Conservation (phyloP, 2,113 vertebrate species). For the Pitta sordida region DNA sequence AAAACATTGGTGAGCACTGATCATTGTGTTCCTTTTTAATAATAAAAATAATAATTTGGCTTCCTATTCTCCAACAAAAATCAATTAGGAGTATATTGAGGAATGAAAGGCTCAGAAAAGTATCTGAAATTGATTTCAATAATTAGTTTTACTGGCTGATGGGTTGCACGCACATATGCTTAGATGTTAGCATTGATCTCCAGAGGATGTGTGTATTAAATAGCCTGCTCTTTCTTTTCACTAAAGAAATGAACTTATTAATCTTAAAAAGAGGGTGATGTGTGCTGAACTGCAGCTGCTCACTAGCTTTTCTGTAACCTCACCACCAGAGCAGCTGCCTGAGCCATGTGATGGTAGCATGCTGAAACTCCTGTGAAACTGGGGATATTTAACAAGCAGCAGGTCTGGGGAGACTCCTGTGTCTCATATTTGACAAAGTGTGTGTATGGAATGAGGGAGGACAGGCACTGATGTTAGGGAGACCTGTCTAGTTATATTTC, state of each 20-base stretch:
- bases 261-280: slow-evolving; percentile 21
- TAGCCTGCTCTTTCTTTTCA: slow-evolving; percentile 10
- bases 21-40: slow-evolving; percentile 11
- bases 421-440: neutral
- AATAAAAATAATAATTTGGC: slow-evolving; percentile 50
- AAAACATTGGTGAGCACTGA: slow-evolving; percentile 2
- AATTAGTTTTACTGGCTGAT: slow-evolving; percentile 63
- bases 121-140: slow-evolving; percentile 61
- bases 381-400: neutral
- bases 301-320: neutral
- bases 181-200: slow-evolving; percentile 44
- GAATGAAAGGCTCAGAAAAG: slow-evolving; percentile 56
- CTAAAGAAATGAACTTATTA: slow-evolving; percentile 21
- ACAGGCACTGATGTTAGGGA: neutral
- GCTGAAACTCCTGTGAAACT: neutral
- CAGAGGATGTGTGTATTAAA: slow-evolving; percentile 15
- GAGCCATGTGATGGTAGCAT: neutral
- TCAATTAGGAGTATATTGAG: slow-evolving; percentile 59
- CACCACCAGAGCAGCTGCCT: neutral
- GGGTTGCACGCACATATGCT: neutral
- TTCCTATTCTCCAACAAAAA: slow-evolving; percentile 52
- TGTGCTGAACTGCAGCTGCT: neutral
- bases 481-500: neutral
- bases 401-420: neutral
- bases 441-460: neutral